phyloP scores from a whole-genome alignment of 2,113 vertebrate genomes.

The Tetrao urogallus region DNA sequence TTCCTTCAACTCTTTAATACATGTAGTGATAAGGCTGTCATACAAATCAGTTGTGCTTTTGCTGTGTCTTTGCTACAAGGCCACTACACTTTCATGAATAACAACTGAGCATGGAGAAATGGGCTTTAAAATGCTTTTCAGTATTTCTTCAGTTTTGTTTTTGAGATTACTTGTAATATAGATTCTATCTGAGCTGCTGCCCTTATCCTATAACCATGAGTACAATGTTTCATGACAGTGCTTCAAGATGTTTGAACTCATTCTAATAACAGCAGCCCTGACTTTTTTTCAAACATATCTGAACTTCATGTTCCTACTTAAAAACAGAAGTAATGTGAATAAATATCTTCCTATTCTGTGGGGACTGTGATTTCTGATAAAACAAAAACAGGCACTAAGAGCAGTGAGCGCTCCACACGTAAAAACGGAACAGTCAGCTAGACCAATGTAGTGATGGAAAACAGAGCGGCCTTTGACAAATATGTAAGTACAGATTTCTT shows the following conservation, averaged over 20 bases:
- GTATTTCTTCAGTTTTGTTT: neutral
- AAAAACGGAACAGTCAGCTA: neutral
- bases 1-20: neutral
- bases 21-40: neutral
- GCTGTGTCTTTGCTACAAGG: neutral
- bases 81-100: neutral
- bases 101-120: neutral
- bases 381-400: slow-evolving; percentile 3
- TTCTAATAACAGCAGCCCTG: slow-evolving; percentile 29
- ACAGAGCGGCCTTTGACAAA: slow-evolving; percentile 34
- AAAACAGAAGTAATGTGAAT: slow-evolving; percentile 48
- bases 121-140: neutral
- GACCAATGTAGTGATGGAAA: slow-evolving; percentile 3
- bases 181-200: slow-evolving; percentile 53
- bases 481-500: slow-evolving; percentile 27
- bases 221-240: slow-evolving; percentile 47
- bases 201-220: slow-evolving; percentile 33
- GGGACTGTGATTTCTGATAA: slow-evolving; percentile 42
- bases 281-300: neutral
- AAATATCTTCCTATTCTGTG: slow-evolving; percentile 20
- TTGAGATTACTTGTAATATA: neutral
- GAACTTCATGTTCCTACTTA: slow-evolving; percentile 4
- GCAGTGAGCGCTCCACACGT: neutral
- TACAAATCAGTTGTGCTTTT: neutral
- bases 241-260: slow-evolving; percentile 11